Base-by-base conservation (phyloP, 1,140 invertebrate genomes). In the Drosophila insularis region DNA sequence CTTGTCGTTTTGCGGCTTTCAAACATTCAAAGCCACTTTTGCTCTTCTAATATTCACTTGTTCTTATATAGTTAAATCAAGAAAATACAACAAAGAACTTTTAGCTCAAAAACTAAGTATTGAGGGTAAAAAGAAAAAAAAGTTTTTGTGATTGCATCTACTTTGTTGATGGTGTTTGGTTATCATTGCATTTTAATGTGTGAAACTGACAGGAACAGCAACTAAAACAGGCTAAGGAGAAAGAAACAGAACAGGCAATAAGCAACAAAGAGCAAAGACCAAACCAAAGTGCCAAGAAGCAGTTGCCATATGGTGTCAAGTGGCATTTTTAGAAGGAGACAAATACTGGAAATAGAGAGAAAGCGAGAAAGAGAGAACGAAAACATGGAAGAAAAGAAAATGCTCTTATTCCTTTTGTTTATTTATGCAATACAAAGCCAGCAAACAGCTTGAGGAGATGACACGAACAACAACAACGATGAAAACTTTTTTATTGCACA, bases 131-230 rank as follows among this genome's bases (percentile, higher is more conserved):
- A 5, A 35, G 2, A 35, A 5, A 32, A 23, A 58, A 73, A 46
- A 46, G 43, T 46, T 46, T 8, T 19, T 50, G 3, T 82, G 61
- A 27, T 27, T 82, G 61, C 64, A 64, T 17, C 31, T 58, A 54
- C 8, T 63, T 37, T 37, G 35, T 23, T 21, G 32, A 37, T 43
- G 53, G 17, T 74, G 61, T 68, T 63, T 71, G 58, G 82, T 81
- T 85, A 86, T 86, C 81, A 86, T 87, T 86, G 79, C 81, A 87
- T 86, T 87, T 86, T 76, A 86, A 86, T 86, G 82, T 77, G 68
- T 86, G 81, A 80, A 78, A 61, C 81, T 86, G 81, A 86, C 82
- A 81, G 76, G 72, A 69, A 65, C 82, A 78, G 65, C 64, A 63
- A 65, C 19, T 14, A 17, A 39, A 10, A 4, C 37, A 65, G 35